Percentiles rank a stretch among this genome's conserved stretches.
These are phyloP conservation scores for Butorides virescens DNA, from an alignment of 2,113 vertebrate species.

Conservation along the genomic window DNA sequence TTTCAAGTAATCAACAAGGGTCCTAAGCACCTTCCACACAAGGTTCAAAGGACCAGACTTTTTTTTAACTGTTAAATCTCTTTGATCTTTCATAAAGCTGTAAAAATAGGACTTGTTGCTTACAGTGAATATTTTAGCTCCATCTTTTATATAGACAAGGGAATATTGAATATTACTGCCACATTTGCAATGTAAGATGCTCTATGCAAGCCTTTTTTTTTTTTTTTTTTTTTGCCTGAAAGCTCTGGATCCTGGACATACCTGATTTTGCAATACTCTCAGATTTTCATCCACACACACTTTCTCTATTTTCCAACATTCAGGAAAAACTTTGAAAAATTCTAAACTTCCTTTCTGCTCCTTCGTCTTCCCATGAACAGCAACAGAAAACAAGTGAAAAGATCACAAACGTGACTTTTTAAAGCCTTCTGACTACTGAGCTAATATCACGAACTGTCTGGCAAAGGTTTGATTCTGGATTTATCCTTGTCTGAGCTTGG, in stretches of 20 bases:
- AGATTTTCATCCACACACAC: background rate
- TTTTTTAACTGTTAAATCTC: background rate
- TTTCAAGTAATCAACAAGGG: background rate
- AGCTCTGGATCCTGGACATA: background rate
- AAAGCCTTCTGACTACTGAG: background rate
- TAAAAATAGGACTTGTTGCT: background rate
- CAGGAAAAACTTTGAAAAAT: background rate
- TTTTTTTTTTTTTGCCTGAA: rapidly evolving
- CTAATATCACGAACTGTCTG: background rate
- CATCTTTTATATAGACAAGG: background rate
- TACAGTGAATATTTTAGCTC: background rate
- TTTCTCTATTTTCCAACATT: background rate
- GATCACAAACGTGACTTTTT: background rate
- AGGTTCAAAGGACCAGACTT: background rate
- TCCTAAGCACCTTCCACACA: background rate
- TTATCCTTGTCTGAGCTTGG: background rate
- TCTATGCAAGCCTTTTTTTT: background rate
- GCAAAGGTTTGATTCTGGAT: background rate
- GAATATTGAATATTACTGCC: background rate
- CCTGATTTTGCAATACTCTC: background rate
- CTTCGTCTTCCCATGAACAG: background rate
- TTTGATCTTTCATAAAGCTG: background rate
- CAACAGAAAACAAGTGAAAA: background rate
- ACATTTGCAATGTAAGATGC: background rate
- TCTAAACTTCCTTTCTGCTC: background rate